A percentile compares a stretch with the other conserved stretches of the same genome.
Evolutionary conservation across 2,797 vertebrate species (phyloP).

Genomic region (Cynopterus sphinx): DNA sequence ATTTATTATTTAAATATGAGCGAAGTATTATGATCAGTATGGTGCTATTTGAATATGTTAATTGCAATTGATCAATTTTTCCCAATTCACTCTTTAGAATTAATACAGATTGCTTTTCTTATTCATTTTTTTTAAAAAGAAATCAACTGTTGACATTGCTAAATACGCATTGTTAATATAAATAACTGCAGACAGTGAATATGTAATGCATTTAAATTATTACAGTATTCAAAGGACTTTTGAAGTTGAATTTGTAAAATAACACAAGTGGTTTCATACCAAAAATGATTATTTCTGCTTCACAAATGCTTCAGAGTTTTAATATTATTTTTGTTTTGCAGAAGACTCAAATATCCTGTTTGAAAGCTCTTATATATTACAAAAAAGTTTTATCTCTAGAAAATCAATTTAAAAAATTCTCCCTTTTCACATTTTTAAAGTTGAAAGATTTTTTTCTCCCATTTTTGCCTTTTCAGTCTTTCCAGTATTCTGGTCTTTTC

Average conservation of each 20-base stretch:
- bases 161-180: not conserved
- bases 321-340: conserved; percentile 52
- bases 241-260: not conserved
- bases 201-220: not conserved
- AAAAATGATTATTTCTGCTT: not conserved
- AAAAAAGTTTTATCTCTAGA: not conserved
- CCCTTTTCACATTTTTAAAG: not conserved
- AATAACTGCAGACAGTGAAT: not conserved
- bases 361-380: not conserved
- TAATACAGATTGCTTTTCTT: not conserved
- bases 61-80: not conserved
- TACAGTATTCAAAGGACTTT: not conserved
- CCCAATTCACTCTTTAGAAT: not conserved
- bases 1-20: not conserved
- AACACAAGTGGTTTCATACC: not conserved
- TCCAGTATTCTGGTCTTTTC: not conserved
- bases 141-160: not conserved
- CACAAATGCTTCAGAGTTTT: not conserved
- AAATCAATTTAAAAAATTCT: not conserved
- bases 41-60: not conserved
- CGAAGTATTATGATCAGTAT: not conserved
- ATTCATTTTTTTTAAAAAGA: not conserved
- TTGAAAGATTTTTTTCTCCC: not conserved
- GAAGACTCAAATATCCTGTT: conserved; percentile 16
- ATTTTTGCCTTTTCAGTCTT: not conserved